These are phyloP conservation scores for Caenorhabditis becei DNA, from an alignment of 2,888 invertebrate genomes.

Conservation along the genomic window DNA sequence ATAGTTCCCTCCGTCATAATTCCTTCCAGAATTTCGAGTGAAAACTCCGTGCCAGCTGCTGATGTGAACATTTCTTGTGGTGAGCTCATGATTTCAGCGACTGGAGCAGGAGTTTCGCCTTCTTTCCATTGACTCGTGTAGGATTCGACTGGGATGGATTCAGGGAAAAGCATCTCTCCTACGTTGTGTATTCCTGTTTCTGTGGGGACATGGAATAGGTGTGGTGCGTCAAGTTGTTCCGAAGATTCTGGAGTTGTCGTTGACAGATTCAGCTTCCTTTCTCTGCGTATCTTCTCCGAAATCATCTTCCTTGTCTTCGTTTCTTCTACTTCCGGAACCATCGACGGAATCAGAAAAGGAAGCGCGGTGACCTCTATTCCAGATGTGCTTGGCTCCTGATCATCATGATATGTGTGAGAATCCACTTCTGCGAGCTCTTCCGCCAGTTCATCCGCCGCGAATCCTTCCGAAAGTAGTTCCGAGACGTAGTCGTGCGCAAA, in stretches of 20 bases:
- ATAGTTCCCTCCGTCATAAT: slow-evolving; percentile 26
- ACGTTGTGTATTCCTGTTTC: slow-evolving; percentile 13
- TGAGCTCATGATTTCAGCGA: neutral
- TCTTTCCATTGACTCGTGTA: slow-evolving; percentile 54
- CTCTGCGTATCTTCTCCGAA: slow-evolving; percentile 30
- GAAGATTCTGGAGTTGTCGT: slow-evolving; percentile 18
- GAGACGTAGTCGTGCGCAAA: slow-evolving; percentile 47
- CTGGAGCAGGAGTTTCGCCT: neutral
- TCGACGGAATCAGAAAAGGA: slow-evolving; percentile 43
- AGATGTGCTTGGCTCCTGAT: slow-evolving; percentile 57
- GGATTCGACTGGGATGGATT: slow-evolving; percentile 33
- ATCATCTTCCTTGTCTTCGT: slow-evolving; percentile 17
- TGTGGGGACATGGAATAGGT: slow-evolving; percentile 18
- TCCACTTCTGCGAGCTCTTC: slow-evolving; percentile 35
- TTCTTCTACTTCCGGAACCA: neutral
- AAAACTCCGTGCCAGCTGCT: slow-evolving; percentile 21
- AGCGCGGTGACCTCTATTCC: slow-evolving; percentile 12
- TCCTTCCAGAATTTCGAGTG: slow-evolving; percentile 46
- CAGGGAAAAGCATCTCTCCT: slow-evolving; percentile 56
- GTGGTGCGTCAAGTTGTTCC: slow-evolving; percentile 5
- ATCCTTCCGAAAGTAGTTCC: slow-evolving; percentile 52
- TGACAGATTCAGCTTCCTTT: slow-evolving; percentile 43
- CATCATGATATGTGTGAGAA: slow-evolving; percentile 25
- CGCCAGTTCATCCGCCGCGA: slow-evolving; percentile 25
- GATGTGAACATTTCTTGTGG: neutral